Evolutionary conservation across 2,888 invertebrate species (phyloP), one percentile per base, ranked within the genome.

Genomic region (Aphidoletes aphidimyza): DNA sequence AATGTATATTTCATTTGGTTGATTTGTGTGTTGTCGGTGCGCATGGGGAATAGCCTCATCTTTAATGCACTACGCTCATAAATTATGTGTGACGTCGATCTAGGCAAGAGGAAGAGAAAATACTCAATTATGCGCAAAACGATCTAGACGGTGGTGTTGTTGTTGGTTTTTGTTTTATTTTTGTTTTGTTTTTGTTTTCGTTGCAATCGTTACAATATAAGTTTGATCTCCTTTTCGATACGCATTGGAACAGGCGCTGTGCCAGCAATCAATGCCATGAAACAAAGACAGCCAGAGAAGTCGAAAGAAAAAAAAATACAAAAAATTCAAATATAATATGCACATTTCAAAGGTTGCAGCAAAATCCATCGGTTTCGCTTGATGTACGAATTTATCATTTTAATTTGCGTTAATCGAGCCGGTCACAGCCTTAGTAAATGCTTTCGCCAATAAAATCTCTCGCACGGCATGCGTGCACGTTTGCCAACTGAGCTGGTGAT

Each of bases 371-470:
- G 78, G 78, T 78, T 78, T 78, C 36, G 78, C 78, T 78, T 78
- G 78, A 78, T 36, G 78, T 78, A 19, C 78, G 36, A 78, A 78
- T 78, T 11, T 78, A 78, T 78, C 78, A 78, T 78, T 36, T 36
- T 36, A 78, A 78, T 78, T 78, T 78, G 78, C 34, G 36, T 36
- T 36, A 78, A 78, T 78, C 78, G n/a, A 78, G 26, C 54, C 54
- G 54, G 54, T 26, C 54, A 54, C 54, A 8, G 54, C 54, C 22
- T 54, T n/a, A n/a, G 22, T 26, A 54, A n/a, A 54, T 54, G 54
- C 54, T 54, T 54, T 54, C 54, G 54, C 54, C 54, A 54, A 54
- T 54, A 17, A 54, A 2, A n/a, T n/a, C n/a, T n/a, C n/a, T n/a
- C n/a, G n/a, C 17, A 19, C 47, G 47, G 42, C 6, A 42, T 19